Evolutionary conservation across 2,888 invertebrate genomes (phyloP), one percentile per base, ranked within the genome.

Genomic region (Morinoia aosen): DNA sequence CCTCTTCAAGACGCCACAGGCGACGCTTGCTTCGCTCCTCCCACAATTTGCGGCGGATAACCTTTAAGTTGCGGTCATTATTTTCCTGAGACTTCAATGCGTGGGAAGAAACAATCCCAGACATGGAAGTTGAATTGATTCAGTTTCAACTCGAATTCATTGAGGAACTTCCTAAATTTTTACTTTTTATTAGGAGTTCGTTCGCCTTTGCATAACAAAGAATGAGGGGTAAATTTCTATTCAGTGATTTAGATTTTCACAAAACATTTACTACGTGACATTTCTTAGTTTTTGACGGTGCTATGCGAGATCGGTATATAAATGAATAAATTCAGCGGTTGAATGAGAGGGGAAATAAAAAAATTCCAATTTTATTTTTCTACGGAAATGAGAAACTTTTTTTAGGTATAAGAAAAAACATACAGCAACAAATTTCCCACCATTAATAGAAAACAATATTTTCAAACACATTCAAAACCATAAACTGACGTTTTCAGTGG

Each of bases 101-200:
- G 76, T 76, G 76, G 76, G 76, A 76, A 76, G 76, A 33, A 76
- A 76, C 76, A 76, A 76, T 76, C 76, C 76, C 76, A 76, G 76
- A 76, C 25, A 10, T 33, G 76, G 76, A 25, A 16, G 76, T 10
- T 76, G 8, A 76, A 33, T 76, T 76, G 25, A 76, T 76, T 76
- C 19, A 76, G 25, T 76, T 76, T 76, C 8, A 25, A 76, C 76
- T 76, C 19, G 76, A 76, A 76, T 76, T 76, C 76, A 76, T 76
- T 16, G 76, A 76, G 76, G 19, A 61, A 61, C 12, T 61, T 61
- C 12, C 19, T 76, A 33, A 76, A 19, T 25, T 76, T 76, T 76
- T 76, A 76, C 10, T 76, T 25, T 16, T 76, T n/a, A n/a, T 76
- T 76, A 76, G 76, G 76, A 76, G 25, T 8, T 16, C 19, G 25